Evolutionary conservation across 2,113 vertebrate species (phyloP), one percentile per base, ranked within the genome.

Genomic region (Salvelinus fontinalis): DNA sequence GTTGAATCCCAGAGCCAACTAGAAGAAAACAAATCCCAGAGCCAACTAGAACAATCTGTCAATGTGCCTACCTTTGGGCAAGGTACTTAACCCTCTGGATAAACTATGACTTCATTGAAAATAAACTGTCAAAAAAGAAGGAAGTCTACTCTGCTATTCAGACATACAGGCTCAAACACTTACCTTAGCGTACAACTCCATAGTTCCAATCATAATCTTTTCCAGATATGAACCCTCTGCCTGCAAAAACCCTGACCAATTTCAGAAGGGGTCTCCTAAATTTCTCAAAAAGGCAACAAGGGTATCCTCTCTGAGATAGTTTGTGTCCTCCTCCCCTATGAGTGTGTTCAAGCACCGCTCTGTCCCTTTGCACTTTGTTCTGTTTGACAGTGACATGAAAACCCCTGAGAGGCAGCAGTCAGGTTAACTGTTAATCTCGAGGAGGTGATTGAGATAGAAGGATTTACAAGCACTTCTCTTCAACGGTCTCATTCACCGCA

Each of bases 401-500:
- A 83, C 48, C 59, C 51, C 22, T 57, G 72, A 73, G 39, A 44
- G 39, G 39, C 39, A 44, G 39, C 76, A 49, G 72, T 81, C 84
- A 84, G 76, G 93, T 94, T 94, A 94, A 93, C 90, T 78, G 93
- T 92, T 94, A 93, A 94, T 90, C 90, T 83, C 68, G 9, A 22
- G 62, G 71, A 54, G 51, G 51, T 54, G 51, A 18, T 54, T 54
- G 51, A 54, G 51, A 18, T 54, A 16, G 12, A 54, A 54, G 51
- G 16, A 44, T 54, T 54, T 16, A 54, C 51, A 54, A 54, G 51
- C 51, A 54, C 51, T 54, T 54, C 51, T 16, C 51, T 54, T 54
- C 51, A 5, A 54, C 5, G 3, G 4, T 54, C 16, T 54, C 51
- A 54, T 54, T 54, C 14, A 16, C 12, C 4, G 51, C 16, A 54